Percentiles rank a stretch among this genome's conserved stretches.
These are phyloP conservation scores for Natrix natrix DNA, from an alignment of 2,797 vertebrate species.

Conservation along the genomic window DNA sequence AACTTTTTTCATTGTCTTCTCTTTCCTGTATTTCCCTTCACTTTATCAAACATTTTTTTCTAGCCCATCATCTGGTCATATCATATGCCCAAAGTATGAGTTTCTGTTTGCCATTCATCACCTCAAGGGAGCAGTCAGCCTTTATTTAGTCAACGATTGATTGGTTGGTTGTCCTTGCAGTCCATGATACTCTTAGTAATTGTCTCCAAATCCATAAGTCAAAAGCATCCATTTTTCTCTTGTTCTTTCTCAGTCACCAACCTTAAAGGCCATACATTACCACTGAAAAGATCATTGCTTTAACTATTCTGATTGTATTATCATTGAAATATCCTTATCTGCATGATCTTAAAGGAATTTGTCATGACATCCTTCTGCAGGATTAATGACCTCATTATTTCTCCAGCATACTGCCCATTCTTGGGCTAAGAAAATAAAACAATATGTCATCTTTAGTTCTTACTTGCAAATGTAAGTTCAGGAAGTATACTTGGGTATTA, in stretches of 20 bases:
- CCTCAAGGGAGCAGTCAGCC: neutral
- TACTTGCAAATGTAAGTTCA: neutral
- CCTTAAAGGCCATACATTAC: neutral
- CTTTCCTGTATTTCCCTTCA: neutral
- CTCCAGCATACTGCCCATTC: neutral
- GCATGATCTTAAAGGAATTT: neutral
- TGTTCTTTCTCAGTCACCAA: neutral
- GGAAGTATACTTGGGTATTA: neutral
- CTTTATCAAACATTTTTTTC: neutral
- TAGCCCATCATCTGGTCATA: neutral
- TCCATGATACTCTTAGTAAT: neutral
- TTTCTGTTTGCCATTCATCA: neutral
- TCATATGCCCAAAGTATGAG: neutral
- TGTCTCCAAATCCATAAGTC: neutral
- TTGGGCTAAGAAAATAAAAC: neutral
- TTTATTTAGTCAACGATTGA: neutral
- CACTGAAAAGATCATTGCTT: neutral
- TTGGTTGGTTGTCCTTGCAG: neutral
- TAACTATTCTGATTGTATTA: neutral
- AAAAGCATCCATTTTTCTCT: neutral
- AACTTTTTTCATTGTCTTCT: neutral
- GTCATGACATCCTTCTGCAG: neutral
- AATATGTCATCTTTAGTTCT: neutral
- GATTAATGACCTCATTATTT: neutral
- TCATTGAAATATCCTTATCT: neutral